A percentile compares a stretch with the other conserved stretches of the same genome.
These are phyloP conservation scores for Vollenhovia emeryi DNA, from an alignment of 1,140 invertebrate genomes.

Conservation along the genomic window DNA sequence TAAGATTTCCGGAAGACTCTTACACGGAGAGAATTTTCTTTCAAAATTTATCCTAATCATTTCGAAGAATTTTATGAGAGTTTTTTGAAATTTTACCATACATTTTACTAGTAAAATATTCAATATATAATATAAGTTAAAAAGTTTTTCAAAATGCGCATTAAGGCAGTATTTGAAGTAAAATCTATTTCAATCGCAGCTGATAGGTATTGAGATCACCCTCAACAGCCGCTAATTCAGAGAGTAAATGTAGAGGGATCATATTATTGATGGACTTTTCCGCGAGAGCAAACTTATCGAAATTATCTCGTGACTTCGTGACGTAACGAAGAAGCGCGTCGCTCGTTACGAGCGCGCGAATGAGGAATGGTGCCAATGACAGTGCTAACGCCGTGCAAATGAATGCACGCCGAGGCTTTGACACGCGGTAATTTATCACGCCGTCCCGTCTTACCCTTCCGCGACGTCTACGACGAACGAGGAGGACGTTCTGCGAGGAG, in stretches of 20 bases:
- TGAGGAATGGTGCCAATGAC: constrained; percentile 83
- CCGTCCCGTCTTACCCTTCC: constrained; percentile 68
- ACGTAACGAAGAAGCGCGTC: constrained; percentile 57
- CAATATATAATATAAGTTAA: too few species aligned
- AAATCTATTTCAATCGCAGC: background rate
- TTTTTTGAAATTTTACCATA: too few species aligned
- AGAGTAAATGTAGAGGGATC: background rate
- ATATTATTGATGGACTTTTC: constrained; percentile 15
- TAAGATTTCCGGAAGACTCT: background rate
- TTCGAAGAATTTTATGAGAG: too few species aligned
- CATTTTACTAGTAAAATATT: too few species aligned
- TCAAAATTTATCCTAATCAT: background rate
- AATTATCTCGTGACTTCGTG: constrained; percentile 50
- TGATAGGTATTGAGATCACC: background rate
- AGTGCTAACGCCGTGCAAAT: constrained; percentile 83
- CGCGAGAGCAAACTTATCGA: constrained; percentile 25
- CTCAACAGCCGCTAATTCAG: background rate
- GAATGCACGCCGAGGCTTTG: constrained; percentile 82
- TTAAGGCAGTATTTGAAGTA: background rate
- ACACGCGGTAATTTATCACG: constrained; percentile 82
- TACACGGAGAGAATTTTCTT: too few species aligned
- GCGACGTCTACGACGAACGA: constrained; percentile 54
- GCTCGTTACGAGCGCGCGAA: constrained; percentile 65
- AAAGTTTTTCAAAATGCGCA: too few species aligned
- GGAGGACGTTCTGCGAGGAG: constrained; percentile 30